Base-by-base conservation (phyloP, 2,797 vertebrate species). In the Megaceryle alcyon region DNA sequence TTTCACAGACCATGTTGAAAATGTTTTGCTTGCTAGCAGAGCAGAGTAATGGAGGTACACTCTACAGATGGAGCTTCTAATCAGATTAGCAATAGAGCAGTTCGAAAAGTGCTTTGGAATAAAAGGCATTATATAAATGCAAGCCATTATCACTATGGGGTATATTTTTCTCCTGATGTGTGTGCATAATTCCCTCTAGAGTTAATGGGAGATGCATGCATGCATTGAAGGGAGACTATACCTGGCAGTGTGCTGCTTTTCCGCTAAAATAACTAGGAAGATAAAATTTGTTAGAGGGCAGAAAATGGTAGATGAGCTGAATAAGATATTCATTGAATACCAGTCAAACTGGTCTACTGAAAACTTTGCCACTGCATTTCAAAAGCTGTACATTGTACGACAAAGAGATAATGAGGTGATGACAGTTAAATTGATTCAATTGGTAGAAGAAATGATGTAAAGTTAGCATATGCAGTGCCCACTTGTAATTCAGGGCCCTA, bases 91-190 rank as follows among this genome's bases (percentile, higher is more conserved):
- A 97, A 66, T 46, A 90, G 57, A 97, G 83, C 94, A 97, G 97
- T 97, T 96, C 96, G 93, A 96, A 95, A 97, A 97, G 95, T 96
- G 92, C 93, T 97, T 96, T 89, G 35, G 94, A 96, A 96, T 94
- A 94, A 95, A 97, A 97, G 89, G 86, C 92, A 86, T 97, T 97
- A 94, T 95, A 96, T 96, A 96, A 96, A 93, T 94, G 96, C 82
- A 96, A 97, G 95, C 95, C 93, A 96, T 97, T 97, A 97, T 96
- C 97, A 93, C 94, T 96, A 97, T 96, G 92, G 95, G 96, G 92
- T 96, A 92, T 96, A 94, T 97, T 97, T 96, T 97, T 95, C 91
- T 96, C 96, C 94, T 96, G 86, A 96, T 96, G 94, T 94, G 95
- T 96, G 93, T 93, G 76, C 90, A 92, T 96, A 96, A 97, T 97